phyloP scores from a whole-genome alignment of 2,888 invertebrate genomes.

The Hartigia nigra region DNA sequence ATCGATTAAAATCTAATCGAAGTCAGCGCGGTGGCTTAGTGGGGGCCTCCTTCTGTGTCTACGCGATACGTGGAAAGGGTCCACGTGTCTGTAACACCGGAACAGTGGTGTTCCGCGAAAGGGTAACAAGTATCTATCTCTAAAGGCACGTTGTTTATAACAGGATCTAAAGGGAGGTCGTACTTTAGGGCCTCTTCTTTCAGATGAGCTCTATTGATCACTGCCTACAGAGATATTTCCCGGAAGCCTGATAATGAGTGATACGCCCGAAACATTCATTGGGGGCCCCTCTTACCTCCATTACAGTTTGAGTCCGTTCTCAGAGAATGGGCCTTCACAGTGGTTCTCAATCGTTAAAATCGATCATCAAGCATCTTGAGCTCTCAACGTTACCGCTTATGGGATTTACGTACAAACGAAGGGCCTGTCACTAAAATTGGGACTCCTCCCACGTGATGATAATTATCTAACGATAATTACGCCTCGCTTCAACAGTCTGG shows the following conservation, averaged over 20 bases:
- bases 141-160: background rate
- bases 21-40: background rate
- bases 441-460: background rate
- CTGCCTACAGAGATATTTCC: conserved; percentile 26
- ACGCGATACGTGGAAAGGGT: conserved; percentile 20
- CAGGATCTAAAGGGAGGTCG: background rate
- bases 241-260: conserved; percentile 34
- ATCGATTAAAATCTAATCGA: conserved; percentile 33
- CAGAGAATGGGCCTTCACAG: background rate
- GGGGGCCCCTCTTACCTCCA: background rate
- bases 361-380: background rate
- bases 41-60: conserved; percentile 12
- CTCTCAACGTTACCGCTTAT: background rate
- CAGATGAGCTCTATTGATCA: background rate
- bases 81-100: background rate
- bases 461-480: background rate
- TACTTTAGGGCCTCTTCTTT: background rate
- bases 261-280: conserved; percentile 18
- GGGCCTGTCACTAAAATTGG: background rate
- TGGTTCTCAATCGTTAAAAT: background rate
- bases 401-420: background rate
- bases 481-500: background rate
- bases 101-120: background rate
- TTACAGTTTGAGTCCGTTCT: background rate
- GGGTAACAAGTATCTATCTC: background rate